Base-by-base conservation (phyloP, 2,888 invertebrate genomes). In the Clepsis dumicolana region DNA sequence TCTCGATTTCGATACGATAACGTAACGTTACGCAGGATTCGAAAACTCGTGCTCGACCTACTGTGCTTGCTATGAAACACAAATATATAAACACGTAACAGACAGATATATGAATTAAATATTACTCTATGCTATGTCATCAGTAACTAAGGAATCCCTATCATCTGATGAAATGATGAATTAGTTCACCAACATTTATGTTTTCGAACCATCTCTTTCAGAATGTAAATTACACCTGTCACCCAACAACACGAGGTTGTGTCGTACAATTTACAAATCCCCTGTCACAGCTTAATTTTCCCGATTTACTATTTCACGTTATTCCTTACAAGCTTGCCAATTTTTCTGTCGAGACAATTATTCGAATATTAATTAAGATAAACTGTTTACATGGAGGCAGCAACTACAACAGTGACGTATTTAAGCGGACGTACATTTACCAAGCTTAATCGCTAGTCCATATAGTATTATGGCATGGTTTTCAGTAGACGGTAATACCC, bases 191-290 rank as follows among this genome's bases (percentile, higher is more conserved):
- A 48, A 48, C 10, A 48, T 48, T 18, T 18, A 38, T n/a, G 5
- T 54, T 27, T 54, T 32, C 21, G 67, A 62, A 67, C 50, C 67
- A 57, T 50, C 48, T 52, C 48, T 67, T 67, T 38, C 56, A 50
- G 38, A 27, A 67, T 59, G n/a, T 56, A 50, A 50, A 67, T 67
- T 38, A 38, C 35, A 25, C 61, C 27, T 62, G 62, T 61, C 48
- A 32, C 41, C 62, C 35, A 27, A 14, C 25, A 44, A 21, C 29
- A 25, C 41, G 35, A 16, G 21, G 18, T 14, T 52, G 41, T 57
- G 48, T 67, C 38, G 35, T 50, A 41, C 18, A 54, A 56, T 63
- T 67, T 67, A 67, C 67, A 50, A 56, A 67, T 67, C 48, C 38
- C 56, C 50, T 41, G 67, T 62, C 62, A 50, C 38, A 56, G 27